These are phyloP conservation scores for Euplexia lucipara DNA, from an alignment of 2,888 invertebrate genomes.

Conservation along the genomic window DNA sequence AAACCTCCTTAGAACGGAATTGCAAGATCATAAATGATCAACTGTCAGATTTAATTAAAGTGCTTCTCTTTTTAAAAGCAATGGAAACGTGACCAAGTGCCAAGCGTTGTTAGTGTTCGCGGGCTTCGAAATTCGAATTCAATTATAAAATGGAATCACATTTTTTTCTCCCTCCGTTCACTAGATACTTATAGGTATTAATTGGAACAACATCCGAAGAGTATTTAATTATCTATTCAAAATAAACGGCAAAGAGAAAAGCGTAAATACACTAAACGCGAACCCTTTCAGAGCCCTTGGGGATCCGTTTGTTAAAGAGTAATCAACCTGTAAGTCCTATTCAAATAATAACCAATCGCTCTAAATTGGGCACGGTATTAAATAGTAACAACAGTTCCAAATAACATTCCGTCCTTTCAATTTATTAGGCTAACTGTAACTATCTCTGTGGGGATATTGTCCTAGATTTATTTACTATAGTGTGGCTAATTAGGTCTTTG, in stretches of 20 bases:
- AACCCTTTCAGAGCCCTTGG: conserved; percentile 35
- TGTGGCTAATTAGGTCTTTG: conserved; percentile 25
- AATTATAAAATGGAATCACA: conserved; percentile 37
- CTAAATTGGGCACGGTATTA: conserved; percentile 39
- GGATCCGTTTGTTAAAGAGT: conserved; percentile 49
- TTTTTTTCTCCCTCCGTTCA: conserved; percentile 26
- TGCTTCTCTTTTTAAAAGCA: conserved; percentile 42
- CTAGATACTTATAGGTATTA: conserved; percentile 36
- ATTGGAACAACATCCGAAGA: conserved; percentile 38
- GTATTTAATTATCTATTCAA: conserved; percentile 43
- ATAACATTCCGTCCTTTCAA: conserved; percentile 36
- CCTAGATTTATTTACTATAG: conserved; percentile 15
- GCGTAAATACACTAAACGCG: conserved; percentile 35
- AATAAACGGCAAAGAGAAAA: conserved; percentile 37
- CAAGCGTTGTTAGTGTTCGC: conserved; percentile 32
- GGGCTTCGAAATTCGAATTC: conserved; percentile 47
- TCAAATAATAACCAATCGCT: conserved; percentile 55
- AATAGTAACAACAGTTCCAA: conserved; percentile 43
- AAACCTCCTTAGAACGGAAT: conserved; percentile 15
- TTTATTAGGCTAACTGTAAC: conserved; percentile 8
- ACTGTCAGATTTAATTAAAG: conserved; percentile 56
- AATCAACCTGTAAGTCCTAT: conserved; percentile 54
- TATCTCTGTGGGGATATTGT: conserved; percentile 15
- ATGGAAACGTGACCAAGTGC: conserved; percentile 55
- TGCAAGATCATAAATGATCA: conserved; percentile 51